Conservation (phyloP, 2,888 invertebrate genomes). For the Plagodis pulveraria region DNA sequence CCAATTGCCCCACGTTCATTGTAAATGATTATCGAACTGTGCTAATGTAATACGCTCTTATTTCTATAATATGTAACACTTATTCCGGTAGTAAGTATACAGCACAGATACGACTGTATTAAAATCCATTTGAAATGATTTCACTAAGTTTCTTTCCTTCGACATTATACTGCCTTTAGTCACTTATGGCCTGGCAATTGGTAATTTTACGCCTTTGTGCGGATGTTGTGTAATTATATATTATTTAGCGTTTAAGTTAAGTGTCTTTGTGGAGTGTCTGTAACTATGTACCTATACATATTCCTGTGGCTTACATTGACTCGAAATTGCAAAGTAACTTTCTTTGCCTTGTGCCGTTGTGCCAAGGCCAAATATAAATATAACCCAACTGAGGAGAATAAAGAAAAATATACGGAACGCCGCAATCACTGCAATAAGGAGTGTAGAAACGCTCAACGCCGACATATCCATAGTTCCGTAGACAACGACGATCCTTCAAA, state of each 20-base stretch:
- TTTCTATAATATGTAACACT: conserved; percentile 34
- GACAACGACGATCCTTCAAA: no score
- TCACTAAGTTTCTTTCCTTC: conserved; percentile 18
- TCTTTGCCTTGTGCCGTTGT: no score
- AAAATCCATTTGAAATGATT: conserved; percentile 18
- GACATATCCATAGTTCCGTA: no score
- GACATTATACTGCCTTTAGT: conserved; percentile 15
- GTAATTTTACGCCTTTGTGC: conserved; percentile 14
- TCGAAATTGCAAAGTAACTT: no score
- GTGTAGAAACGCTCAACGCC: no score
- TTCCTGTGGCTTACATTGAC: no score
- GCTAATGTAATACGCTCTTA: conserved; percentile 42
- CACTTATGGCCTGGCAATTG: conserved; percentile 9
- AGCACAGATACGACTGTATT: conserved; percentile 16
- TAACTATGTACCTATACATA: no score
- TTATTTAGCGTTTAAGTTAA: neutral
- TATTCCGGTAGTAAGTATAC: conserved; percentile 18
- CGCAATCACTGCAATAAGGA: no score
- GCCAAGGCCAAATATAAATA: no score
- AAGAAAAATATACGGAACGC: no score
- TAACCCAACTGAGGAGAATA: no score
- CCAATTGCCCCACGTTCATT: conserved; percentile 40
- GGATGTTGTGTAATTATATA: conserved; percentile 8
- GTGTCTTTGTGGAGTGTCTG: no score
- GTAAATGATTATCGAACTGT: conserved; percentile 47